Conservation (phyloP, 1,140 invertebrate species). For the Drosophila saltans region DNA sequence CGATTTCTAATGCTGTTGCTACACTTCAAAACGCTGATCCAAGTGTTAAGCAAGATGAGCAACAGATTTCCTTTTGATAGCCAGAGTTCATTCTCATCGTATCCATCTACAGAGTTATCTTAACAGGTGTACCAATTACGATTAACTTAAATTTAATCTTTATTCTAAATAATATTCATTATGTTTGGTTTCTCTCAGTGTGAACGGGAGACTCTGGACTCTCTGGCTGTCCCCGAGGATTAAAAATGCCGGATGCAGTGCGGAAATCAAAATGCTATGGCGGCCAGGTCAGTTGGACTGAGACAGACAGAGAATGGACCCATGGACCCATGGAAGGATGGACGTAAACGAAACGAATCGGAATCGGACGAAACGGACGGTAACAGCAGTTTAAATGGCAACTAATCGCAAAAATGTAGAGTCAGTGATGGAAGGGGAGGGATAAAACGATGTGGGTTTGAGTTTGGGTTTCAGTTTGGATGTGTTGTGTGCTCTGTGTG, state of each 20-base stretch:
- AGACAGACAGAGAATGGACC: constrained; percentile 21
- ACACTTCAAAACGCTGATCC: not conserved
- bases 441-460: constrained; percentile 1
- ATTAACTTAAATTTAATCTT: too few relatives aligned
- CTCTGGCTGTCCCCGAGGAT: constrained; percentile 52
- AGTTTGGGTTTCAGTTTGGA: not conserved
- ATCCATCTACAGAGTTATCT: too few relatives aligned
- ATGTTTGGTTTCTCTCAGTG: not conserved
- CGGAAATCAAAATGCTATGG: constrained; percentile 77
- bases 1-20: not conserved
- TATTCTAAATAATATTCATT: not conserved
- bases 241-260: constrained; percentile 75
- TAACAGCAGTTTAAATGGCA: constrained; percentile 80
- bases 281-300: constrained; percentile 35
- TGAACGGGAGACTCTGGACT: constrained; percentile 2
- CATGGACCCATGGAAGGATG: not conserved
- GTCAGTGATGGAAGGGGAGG: not conserved
- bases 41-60: too few relatives aligned
- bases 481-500: not conserved
- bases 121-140: too few relatives aligned
- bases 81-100: too few relatives aligned
- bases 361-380: constrained; percentile 39
- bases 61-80: too few relatives aligned
- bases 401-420: constrained; percentile 72
- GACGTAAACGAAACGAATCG: constrained; percentile 45